Evolutionary conservation across 1,140 invertebrate species (phyloP), one percentile per base, ranked within the genome.

Genomic region (Bombus turneri): DNA sequence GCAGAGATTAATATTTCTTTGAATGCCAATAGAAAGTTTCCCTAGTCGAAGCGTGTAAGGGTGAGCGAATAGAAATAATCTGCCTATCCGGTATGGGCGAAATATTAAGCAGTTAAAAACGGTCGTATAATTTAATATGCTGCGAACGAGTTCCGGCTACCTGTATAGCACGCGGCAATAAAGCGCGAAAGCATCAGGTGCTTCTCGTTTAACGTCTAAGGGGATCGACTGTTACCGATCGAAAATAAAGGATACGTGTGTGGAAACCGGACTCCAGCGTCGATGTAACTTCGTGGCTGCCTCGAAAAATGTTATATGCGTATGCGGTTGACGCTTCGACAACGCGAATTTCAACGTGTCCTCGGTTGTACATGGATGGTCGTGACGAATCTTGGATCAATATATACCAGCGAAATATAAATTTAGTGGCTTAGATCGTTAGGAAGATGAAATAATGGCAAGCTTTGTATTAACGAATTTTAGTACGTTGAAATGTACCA

Each of bases 111-210:
- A 66, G 71, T 82, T 82, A 82, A 39, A 82, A 81, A 86, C 80
- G 71, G 85, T 86, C 81, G 79, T 62, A 77, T 77, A 86, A 78
- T 77, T 86, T 86, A 72, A 86, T 83, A 86, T 73, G 81, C 81
- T 73, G 82, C 75, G 39, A 87, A 87, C 86, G 75, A 84, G 86
- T 87, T 87, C 43, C 66, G 64, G 13, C 81, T 86, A 83, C 81
- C 85, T 77, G 85, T 62, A 59, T 12, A n/a, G 4, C 68, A 37
- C 75, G 57, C 6, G 15, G 39, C 62, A 57, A 72, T 77, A 72
- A 86, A 75, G 77, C 62, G 10, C 59, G 59, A 57, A 64, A 47
- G 73, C n/a, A 76, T 86, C 82, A 87, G 82, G 86, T 87, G 82
- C 69, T n/a, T 83, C n/a, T 41, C 75, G 41, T 57, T 57, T 72